Evolutionary conservation across 2,113 vertebrate genomes (phyloP).

Genomic region (Sinocyclocheilus anshuiensis): DNA sequence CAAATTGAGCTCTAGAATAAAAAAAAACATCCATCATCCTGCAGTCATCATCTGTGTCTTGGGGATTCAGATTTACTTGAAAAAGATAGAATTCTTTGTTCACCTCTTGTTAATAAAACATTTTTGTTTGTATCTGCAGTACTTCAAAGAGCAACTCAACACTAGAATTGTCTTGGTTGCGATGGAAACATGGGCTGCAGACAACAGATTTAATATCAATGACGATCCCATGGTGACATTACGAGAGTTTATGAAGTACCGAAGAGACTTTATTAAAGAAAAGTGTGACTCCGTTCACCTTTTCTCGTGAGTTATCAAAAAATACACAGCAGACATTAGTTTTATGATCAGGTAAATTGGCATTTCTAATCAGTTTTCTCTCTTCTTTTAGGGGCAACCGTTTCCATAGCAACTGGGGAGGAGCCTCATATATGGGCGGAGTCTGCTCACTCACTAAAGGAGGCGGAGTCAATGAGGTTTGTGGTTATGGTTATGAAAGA

Average conservation of each 20-base stretch:
- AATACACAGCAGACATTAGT: not conserved
- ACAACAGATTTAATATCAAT: constrained; percentile 98
- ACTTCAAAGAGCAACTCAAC: constrained; percentile 97
- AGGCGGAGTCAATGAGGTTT: constrained; percentile 95
- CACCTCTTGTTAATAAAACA: not conserved
- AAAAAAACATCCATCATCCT: constrained; percentile 22
- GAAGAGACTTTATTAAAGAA: constrained; percentile 97
- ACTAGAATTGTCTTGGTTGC: constrained; percentile 96
- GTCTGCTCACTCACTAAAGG: constrained; percentile 96
- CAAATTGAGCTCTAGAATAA: constrained; percentile 34
- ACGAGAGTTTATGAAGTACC: constrained; percentile 98
- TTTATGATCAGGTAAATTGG: constrained; percentile 38
- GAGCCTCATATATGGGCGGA: constrained; percentile 93
- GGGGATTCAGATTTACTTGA: not conserved
- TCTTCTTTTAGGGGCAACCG: constrained; percentile 88
- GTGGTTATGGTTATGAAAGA: not conserved
- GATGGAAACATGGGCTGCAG: constrained; percentile 98
- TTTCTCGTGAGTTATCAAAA: constrained; percentile 88
- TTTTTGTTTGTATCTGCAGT: constrained; percentile 75
- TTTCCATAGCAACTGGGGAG: constrained; percentile 95
- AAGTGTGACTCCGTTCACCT: constrained; percentile 97
- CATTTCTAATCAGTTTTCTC: constrained; percentile 62
- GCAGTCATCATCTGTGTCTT: not conserved
- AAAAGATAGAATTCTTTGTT: not conserved
- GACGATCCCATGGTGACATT: constrained; percentile 94